phyloP scores from a whole-genome alignment of 2,113 vertebrate genomes.

The Pseudolaguvia tuberculata region DNA sequence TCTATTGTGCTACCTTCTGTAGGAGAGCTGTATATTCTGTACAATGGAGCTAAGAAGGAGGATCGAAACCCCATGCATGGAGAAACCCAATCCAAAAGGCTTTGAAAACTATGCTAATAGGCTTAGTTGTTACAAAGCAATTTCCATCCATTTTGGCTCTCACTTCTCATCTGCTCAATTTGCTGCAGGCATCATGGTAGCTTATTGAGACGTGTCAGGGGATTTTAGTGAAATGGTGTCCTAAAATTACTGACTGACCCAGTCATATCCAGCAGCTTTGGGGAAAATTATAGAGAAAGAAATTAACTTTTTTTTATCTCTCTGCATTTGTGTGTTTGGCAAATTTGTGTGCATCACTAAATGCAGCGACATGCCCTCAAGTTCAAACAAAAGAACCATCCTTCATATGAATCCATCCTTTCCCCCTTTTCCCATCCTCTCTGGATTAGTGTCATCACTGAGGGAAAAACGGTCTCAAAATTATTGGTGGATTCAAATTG shows the following conservation, averaged over 20 bases:
- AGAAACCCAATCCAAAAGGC: slow-evolving; percentile 47
- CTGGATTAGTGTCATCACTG: neutral
- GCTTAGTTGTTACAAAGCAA: slow-evolving; percentile 50
- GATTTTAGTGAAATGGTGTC: slow-evolving; percentile 41
- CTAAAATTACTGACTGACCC: slow-evolving; percentile 44
- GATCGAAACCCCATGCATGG: slow-evolving; percentile 31
- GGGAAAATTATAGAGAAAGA: neutral
- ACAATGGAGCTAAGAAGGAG: slow-evolving; percentile 46
- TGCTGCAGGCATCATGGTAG: slow-evolving; percentile 45
- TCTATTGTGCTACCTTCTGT: slow-evolving; percentile 48
- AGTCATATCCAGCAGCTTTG: slow-evolving; percentile 29
- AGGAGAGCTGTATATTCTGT: slow-evolving; percentile 45
- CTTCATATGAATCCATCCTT: neutral
- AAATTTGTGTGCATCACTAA: neutral
- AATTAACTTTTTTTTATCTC: slow-evolving; percentile 16
- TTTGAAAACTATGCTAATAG: slow-evolving; percentile 56
- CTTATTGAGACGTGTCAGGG: slow-evolving; percentile 51
- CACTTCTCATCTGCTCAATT: slow-evolving; percentile 45
- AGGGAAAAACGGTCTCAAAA: neutral
- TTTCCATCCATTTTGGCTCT: slow-evolving; percentile 39
- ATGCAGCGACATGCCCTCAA: neutral
- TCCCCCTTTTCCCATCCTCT: neutral
- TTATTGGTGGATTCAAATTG: neutral
- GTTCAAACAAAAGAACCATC: slow-evolving; percentile 1
- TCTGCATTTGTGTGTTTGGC: slow-evolving; percentile 1